These are phyloP conservation scores for Polypedilum vanderplanki DNA, from an alignment of 1,140 invertebrate genomes.

Conservation along the genomic window DNA sequence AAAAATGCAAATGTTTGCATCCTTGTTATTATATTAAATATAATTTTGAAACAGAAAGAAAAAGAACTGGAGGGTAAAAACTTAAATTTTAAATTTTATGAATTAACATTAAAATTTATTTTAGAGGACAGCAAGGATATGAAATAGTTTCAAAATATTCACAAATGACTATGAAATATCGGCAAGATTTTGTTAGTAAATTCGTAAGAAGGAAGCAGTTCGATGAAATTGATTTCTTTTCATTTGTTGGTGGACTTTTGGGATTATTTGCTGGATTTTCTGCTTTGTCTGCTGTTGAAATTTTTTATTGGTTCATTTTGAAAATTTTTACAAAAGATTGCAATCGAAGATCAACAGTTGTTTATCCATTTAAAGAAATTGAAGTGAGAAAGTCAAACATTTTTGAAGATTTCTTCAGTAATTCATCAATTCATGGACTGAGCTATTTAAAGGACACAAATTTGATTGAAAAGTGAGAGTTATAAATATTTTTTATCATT, in stretches of 20 bases:
- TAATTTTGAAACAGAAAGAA: neutral
- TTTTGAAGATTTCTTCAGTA: neutral
- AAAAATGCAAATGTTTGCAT: neutral
- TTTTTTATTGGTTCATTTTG: conserved; percentile 42
- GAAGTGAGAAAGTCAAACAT: neutral
- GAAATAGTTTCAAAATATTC: neutral
- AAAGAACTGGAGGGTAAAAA: neutral
- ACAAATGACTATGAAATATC: neutral
- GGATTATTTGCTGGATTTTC: conserved; percentile 54
- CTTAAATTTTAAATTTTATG: too few species aligned
- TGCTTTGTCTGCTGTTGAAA: conserved; percentile 50
- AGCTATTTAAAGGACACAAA: neutral
- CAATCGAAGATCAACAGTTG: neutral
- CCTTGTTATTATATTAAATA: neutral
- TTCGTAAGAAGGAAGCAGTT: neutral
- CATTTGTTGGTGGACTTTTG: conserved; percentile 51
- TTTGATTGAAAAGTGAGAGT: neutral
- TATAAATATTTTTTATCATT: too few species aligned
- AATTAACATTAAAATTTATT: too few species aligned
- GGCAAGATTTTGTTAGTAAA: neutral
- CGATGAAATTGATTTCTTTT: conserved; percentile 45
- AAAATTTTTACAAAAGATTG: neutral
- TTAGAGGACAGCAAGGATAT: too few species aligned
- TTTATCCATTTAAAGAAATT: neutral
- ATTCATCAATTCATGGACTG: conserved; percentile 1